Conservation (phyloP, 2,888 invertebrate genomes). For the Caenorhabditis macrosperma region DNA sequence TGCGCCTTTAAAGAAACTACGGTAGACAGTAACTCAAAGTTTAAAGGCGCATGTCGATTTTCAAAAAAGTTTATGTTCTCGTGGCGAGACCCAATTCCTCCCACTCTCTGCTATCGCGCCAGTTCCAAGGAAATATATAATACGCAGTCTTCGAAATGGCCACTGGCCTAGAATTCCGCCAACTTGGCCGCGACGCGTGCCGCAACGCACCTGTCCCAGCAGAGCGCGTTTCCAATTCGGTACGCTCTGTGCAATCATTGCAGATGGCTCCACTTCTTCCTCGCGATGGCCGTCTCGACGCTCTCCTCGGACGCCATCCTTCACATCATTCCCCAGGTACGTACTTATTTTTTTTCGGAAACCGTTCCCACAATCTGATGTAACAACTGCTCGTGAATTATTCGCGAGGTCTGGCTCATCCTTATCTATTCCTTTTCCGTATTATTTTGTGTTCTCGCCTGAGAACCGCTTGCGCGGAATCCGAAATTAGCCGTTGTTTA, state of each 20-base stretch:
- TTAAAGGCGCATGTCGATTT: no score
- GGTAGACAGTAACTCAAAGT: no score
- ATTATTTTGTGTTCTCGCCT: background rate
- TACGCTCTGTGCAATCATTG: background rate
- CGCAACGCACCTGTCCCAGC: background rate
- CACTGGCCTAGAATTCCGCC: no score
- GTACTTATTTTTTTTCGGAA: background rate
- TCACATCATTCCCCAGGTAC: conserved; percentile 82
- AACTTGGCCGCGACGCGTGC: no score
- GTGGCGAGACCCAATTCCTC: no score
- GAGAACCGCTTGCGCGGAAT: background rate
- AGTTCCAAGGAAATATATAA: no score
- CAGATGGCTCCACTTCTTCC: conserved; percentile 81
- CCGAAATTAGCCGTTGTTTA: background rate
- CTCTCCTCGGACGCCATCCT: conserved; percentile 82
- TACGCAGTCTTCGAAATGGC: no score
- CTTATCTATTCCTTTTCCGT: background rate
- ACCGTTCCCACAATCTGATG: background rate
- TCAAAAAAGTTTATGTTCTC: no score
- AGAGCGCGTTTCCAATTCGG: background rate
- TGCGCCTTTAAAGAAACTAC: no score
- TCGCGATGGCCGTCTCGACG: conserved; percentile 82
- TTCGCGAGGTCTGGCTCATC: background rate
- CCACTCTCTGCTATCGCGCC: no score
- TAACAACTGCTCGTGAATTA: background rate